Percentiles rank a stretch among this genome's conserved stretches.
Conservation (phyloP, 2,888 invertebrate genomes). For the Drosophila meridionalis region DNA sequence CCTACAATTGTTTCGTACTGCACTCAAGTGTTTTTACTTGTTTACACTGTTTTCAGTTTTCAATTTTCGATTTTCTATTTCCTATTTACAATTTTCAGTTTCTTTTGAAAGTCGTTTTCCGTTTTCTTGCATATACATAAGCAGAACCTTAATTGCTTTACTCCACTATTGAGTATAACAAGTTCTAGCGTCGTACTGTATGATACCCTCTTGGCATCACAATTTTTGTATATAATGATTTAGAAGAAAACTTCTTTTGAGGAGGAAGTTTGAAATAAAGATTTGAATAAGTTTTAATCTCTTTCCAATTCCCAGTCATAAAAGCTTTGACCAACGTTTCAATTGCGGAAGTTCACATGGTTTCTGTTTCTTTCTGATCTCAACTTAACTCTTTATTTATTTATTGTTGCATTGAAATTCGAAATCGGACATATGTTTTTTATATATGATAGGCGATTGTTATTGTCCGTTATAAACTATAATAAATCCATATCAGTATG, state of each 20-base stretch:
- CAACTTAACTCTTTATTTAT: no score
- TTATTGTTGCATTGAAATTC: no score
- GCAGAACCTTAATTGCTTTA: not conserved
- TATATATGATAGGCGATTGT: no score
- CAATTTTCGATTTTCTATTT: slow-evolving; percentile 14
- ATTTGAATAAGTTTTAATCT: not conserved
- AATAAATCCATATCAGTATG: no score
- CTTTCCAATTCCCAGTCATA: no score
- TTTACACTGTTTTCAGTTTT: slow-evolving; percentile 10
- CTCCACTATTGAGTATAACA: not conserved
- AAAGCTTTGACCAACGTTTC: not conserved
- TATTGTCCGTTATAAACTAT: no score
- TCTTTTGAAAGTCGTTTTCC: not conserved
- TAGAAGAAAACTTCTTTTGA: not conserved
- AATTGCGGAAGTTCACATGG: not conserved
- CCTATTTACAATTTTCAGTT: not conserved
- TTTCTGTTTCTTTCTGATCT: not conserved
- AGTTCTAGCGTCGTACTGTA: not conserved
- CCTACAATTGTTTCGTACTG: slow-evolving; percentile 42
- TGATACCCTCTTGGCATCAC: not conserved
- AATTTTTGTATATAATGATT: not conserved
- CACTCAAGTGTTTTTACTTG: slow-evolving; percentile 31
- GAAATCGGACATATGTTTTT: no score
- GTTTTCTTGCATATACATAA: slow-evolving; percentile 8
- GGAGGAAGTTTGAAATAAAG: not conserved